Evolutionary conservation across 2,113 vertebrate genomes (phyloP).

Genomic region (Bujurquina vittata): DNA sequence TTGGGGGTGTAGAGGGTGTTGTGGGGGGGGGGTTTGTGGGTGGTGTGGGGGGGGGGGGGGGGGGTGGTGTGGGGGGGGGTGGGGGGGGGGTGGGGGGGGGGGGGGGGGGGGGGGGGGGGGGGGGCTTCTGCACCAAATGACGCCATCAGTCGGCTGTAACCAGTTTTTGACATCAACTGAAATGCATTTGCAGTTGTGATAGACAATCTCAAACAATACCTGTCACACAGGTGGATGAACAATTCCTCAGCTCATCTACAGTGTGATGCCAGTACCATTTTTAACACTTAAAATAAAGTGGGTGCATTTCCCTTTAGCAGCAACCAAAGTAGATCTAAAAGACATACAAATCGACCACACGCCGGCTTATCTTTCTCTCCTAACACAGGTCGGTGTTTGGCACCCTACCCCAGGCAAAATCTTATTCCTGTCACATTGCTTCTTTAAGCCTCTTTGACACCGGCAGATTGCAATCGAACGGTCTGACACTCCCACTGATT

Average conservation of each 20-base stretch:
- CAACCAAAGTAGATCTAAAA: background rate
- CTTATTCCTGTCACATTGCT: slow-evolving; percentile 35
- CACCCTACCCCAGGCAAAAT: slow-evolving; percentile 24
- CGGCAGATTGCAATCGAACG: slow-evolving; percentile 76
- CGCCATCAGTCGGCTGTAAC: slow-evolving; percentile 56
- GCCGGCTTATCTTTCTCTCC: background rate
- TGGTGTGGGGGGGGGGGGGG: too few species aligned
- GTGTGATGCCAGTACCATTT: background rate
- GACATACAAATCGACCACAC: background rate
- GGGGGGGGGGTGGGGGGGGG: too few species aligned
- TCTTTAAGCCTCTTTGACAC: slow-evolving; percentile 50
- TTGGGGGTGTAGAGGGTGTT: too few species aligned
- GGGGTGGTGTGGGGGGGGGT: too few species aligned
- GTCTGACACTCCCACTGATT: slow-evolving; percentile 66
- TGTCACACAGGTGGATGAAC: background rate
- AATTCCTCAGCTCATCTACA: slow-evolving; percentile 15
- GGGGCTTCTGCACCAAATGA: slow-evolving; percentile 46
- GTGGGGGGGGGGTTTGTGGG: too few species aligned
- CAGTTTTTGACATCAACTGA: slow-evolving; percentile 48
- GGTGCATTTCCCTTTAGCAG: background rate
- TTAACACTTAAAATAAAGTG: background rate
- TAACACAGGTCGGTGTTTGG: slow-evolving; percentile 13
- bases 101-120: background rate
- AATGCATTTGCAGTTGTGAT: slow-evolving; percentile 5
- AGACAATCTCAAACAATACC: slow-evolving; percentile 12